phyloP scores from a whole-genome alignment of 2,888 invertebrate genomes.

The Baronia brevicornis region DNA sequence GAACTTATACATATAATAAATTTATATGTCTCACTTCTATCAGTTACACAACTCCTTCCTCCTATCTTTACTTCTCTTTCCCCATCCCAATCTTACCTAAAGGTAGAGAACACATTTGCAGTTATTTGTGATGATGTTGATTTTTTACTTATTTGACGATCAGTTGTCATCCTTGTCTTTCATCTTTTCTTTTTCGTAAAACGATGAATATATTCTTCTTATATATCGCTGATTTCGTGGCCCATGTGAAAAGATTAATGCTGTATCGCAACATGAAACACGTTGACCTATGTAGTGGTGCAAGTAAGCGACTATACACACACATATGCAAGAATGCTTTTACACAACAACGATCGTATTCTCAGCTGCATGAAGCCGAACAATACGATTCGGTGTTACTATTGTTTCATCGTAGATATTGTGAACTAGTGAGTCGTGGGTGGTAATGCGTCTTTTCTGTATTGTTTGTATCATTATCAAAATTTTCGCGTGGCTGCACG shows the following conservation, averaged over 20 bases:
- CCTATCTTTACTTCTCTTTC: too few relatives aligned
- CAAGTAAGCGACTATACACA: conserved; percentile 32
- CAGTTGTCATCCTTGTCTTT: too few relatives aligned
- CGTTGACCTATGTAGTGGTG: conserved; percentile 46
- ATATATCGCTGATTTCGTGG: conserved; percentile 21
- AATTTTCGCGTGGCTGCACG: conserved; percentile 16
- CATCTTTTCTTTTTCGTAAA: too few relatives aligned
- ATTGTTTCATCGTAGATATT: conserved; percentile 19
- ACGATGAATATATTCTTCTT: too few relatives aligned
- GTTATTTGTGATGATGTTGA: too few relatives aligned
- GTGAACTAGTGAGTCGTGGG: conserved; percentile 20
- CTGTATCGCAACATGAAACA: conserved; percentile 40
- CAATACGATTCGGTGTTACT: conserved; percentile 19
- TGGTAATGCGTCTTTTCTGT: conserved; percentile 7
- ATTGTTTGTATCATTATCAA: conserved; percentile 15
- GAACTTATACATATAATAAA: too few relatives aligned
- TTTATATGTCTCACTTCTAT: too few relatives aligned
- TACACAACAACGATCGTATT: conserved; percentile 15
- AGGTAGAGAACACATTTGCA: too few relatives aligned
- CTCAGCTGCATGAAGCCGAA: conserved; percentile 16
- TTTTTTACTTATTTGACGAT: too few relatives aligned
- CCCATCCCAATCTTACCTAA: too few relatives aligned
- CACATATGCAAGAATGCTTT: too few relatives aligned
- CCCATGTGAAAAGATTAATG: conserved; percentile 47
- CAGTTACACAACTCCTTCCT: too few relatives aligned